Conservation (phyloP, 2,113 vertebrate genomes). For the Cichladusa arquata region DNA sequence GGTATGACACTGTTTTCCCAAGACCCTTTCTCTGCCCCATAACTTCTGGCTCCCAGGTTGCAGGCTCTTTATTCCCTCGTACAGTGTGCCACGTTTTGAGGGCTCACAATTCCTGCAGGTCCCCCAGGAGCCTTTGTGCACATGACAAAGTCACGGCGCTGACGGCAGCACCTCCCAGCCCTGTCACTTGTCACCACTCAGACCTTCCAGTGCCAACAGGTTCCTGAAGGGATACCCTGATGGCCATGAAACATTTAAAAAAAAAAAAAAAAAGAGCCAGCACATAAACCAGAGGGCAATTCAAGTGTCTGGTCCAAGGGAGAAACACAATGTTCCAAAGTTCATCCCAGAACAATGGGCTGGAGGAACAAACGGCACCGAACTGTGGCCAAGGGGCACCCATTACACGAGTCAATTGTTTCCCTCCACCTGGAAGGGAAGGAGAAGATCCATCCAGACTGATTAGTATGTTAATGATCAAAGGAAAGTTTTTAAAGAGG, state of each 20-base stretch:
- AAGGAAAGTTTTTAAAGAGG: slow-evolving; percentile 16
- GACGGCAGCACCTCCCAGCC: background rate
- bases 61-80: background rate
- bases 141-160: background rate
- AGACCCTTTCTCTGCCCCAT: slow-evolving; percentile 9
- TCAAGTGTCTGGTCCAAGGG: slow-evolving; percentile 1
- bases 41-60: background rate
- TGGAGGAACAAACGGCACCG: background rate
- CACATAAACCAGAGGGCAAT: background rate
- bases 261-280: background rate
- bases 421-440: slow-evolving; percentile 58
- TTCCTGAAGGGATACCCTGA: slow-evolving; percentile 13
- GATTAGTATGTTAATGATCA: slow-evolving; percentile 45
- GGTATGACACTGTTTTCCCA: slow-evolving; percentile 28
- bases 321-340: slow-evolving; percentile 56
- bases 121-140: background rate
- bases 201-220: background rate
- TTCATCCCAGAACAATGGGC: slow-evolving; percentile 57
- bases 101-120: background rate
- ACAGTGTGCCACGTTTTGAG: background rate
- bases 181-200: background rate
- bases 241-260: background rate
- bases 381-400: slow-evolving; percentile 31
- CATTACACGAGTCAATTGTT: slow-evolving; percentile 43
- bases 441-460: slow-evolving; percentile 48